Percentiles rank a stretch among this genome's conserved stretches.
These are phyloP conservation scores for Alosa sapidissima DNA, from an alignment of 2,797 vertebrate species.

Conservation along the genomic window DNA sequence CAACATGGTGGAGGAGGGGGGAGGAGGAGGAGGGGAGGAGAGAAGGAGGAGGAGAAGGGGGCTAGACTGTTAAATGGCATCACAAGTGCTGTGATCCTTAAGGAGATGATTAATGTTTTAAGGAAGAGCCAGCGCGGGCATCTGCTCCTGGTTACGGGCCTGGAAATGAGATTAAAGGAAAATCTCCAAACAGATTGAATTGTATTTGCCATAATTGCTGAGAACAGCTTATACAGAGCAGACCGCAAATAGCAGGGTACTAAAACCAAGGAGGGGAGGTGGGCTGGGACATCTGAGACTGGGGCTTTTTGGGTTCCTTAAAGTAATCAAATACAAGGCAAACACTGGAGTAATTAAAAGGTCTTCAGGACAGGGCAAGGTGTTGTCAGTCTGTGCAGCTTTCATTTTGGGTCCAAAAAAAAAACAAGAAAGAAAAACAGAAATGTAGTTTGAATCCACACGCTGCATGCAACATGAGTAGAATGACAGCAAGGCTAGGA, in stretches of 20 bases:
- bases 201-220: conserved; percentile 70
- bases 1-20: too few relatives aligned
- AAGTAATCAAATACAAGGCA: conserved; percentile 60
- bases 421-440: background rate
- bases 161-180: conserved; percentile 75
- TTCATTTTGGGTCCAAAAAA: conserved; percentile 27
- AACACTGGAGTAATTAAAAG: conserved; percentile 66
- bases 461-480: background rate
- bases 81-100: conserved; percentile 63
- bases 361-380: conserved; percentile 32
- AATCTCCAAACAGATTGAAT: conserved; percentile 73
- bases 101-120: conserved; percentile 65
- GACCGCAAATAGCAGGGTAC: conserved; percentile 65
- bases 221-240: conserved; percentile 77
- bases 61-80: conserved; percentile 58
- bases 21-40: conserved; percentile 50
- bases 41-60: conserved; percentile 44
- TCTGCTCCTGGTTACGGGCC: conserved; percentile 72
- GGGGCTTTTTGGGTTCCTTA: conserved; percentile 45
- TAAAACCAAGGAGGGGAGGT: conserved; percentile 59
- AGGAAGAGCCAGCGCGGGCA: conserved; percentile 56
- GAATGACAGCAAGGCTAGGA: background rate
- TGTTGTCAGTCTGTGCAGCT: conserved; percentile 35
- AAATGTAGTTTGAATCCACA: background rate
- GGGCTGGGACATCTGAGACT: conserved; percentile 46